phyloP scores from a whole-genome alignment of 1,140 invertebrate genomes.

The Chelonus insularis region DNA sequence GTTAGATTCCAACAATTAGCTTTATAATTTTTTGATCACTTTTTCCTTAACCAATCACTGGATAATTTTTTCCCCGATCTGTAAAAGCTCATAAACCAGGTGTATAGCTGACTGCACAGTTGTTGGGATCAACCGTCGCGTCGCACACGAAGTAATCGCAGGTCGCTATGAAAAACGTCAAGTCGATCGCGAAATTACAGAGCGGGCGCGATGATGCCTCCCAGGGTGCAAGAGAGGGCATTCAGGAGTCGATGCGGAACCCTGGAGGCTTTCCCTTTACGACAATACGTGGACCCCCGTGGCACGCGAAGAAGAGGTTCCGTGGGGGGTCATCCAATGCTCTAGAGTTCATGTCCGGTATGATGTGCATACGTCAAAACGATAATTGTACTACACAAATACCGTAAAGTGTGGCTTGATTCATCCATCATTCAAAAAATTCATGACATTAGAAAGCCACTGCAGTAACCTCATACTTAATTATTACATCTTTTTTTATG shows the following conservation, averaged over 20 bases:
- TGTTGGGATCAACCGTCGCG: slow-evolving; percentile 10
- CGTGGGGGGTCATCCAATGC: slow-evolving; percentile 37
- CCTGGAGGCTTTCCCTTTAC: slow-evolving; percentile 38
- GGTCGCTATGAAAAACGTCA: not conserved
- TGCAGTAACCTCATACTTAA: too few species aligned
- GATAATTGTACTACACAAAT: too few species aligned
- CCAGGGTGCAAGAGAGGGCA: slow-evolving; percentile 50
- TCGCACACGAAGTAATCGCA: slow-evolving; percentile 9
- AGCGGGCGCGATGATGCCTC: slow-evolving; percentile 57
- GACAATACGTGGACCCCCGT: slow-evolving; percentile 43
- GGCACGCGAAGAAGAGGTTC: slow-evolving; percentile 35
- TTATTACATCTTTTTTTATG: too few species aligned
- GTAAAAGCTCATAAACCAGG: too few species aligned
- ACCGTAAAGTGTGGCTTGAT: too few species aligned
- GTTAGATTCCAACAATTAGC: too few species aligned
- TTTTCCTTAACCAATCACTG: too few species aligned
- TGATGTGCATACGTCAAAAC: slow-evolving; percentile 10
- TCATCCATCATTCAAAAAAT: too few species aligned
- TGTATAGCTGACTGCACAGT: not conserved
- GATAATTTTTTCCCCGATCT: too few species aligned
- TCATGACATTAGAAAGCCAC: too few species aligned
- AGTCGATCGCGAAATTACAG: slow-evolving; percentile 52
- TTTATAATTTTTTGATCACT: too few species aligned
- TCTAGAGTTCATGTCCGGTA: slow-evolving; percentile 2
- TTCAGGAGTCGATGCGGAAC: slow-evolving; percentile 47